Evolutionary conservation across 2,113 vertebrate genomes (phyloP).

Genomic region (Dipodomys merriami): DNA sequence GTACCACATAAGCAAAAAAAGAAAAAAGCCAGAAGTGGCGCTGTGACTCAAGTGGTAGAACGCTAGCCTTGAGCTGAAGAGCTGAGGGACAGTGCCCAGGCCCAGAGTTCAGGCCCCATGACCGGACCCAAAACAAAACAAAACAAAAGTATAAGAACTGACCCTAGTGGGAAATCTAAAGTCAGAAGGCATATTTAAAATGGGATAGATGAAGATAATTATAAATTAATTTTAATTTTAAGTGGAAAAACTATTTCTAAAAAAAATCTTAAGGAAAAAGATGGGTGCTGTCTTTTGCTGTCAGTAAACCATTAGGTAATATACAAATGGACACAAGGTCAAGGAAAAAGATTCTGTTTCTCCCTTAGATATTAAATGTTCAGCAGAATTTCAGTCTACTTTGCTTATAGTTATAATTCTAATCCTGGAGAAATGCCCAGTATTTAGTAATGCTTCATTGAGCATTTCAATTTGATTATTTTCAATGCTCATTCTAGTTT

Average conservation of each 20-base stretch:
- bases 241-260: neutral
- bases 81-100: too few relatives aligned
- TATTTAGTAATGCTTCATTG: neutral
- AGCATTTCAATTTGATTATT: neutral
- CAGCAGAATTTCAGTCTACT: neutral
- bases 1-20: too few relatives aligned
- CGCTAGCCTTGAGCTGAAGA: too few relatives aligned
- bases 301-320: neutral
- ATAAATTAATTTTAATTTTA: neutral
- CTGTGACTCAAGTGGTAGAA: too few relatives aligned
- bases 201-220: neutral
- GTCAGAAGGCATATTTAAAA: neutral
- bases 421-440: neutral
- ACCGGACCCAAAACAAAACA: too few relatives aligned
- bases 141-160: neutral
- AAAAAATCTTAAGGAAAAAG: neutral
- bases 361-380: neutral
- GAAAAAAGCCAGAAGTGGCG: too few relatives aligned
- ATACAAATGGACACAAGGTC: neutral
- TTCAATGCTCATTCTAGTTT: neutral
- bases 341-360: neutral
- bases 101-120: too few relatives aligned
- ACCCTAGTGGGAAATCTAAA: neutral
- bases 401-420: neutral
- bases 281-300: neutral